Conservation (phyloP, 2,113 vertebrate species). For the Antennarius striatus region DNA sequence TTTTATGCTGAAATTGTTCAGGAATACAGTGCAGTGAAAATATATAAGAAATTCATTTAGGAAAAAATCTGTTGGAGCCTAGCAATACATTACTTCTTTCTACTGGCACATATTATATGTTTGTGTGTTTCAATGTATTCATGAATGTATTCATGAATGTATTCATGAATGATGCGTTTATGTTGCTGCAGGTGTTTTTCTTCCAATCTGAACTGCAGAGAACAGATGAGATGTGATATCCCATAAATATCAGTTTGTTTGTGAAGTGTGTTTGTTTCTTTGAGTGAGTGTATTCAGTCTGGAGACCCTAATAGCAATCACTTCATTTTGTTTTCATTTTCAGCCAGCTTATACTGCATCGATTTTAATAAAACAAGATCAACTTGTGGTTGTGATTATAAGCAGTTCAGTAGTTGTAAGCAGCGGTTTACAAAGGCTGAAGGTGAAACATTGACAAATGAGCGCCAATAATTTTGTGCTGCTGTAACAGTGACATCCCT, state of each 20-base stretch:
- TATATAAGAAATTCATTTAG: slow-evolving; percentile 58
- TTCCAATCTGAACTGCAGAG: not conserved
- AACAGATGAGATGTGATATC: no score
- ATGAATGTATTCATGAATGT: not conserved
- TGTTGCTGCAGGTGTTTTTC: slow-evolving; percentile 7
- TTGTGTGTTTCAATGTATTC: not conserved
- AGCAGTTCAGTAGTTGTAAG: not conserved
- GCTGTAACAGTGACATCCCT: slow-evolving; percentile 64
- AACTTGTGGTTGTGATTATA: slow-evolving; percentile 16
- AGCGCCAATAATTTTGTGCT: slow-evolving; percentile 46
- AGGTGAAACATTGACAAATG: slow-evolving; percentile 59
- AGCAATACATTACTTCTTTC: slow-evolving; percentile 20
- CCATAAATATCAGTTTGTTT: no score
- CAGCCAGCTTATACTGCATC: not conserved
- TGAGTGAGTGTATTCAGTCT: no score
- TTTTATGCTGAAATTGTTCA: slow-evolving; percentile 70
- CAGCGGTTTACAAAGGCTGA: slow-evolving; percentile 35
- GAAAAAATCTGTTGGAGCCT: slow-evolving; percentile 28
- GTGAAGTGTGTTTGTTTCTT: no score
- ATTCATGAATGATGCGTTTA: not conserved
- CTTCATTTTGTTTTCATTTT: not conserved
- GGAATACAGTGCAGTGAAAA: slow-evolving; percentile 59
- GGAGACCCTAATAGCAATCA: not conserved
- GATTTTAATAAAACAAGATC: slow-evolving; percentile 1
- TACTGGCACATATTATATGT: not conserved